These are phyloP conservation scores for Celastrina argiolus DNA, from an alignment of 2,888 invertebrate genomes.

Conservation along the genomic window DNA sequence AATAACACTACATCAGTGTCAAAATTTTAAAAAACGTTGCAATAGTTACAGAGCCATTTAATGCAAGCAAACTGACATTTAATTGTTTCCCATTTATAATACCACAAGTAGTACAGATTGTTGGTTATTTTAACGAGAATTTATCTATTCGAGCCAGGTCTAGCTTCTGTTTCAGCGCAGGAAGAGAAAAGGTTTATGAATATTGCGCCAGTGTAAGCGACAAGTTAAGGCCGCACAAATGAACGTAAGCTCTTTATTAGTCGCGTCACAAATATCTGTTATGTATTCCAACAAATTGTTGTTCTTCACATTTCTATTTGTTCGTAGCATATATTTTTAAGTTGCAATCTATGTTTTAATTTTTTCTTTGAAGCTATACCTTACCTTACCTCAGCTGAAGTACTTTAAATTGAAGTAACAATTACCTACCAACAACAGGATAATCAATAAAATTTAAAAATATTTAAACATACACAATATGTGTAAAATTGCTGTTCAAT, in stretches of 20 bases:
- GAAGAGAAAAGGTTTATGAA: conserved; percentile 19
- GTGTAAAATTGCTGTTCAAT: not conserved
- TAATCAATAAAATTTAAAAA: not conserved
- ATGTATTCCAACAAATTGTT: not conserved
- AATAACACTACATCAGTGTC: not conserved
- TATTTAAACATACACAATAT: not conserved
- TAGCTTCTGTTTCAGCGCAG: conserved; percentile 1
- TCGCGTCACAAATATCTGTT: conserved; percentile 10
- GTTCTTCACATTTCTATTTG: not conserved
- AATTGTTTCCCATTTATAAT: too few species aligned
- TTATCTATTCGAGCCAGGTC: not conserved
- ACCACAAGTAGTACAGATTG: too few species aligned
- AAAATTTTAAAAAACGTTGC: not conserved
- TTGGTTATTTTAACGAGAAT: not conserved
- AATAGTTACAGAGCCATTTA: too few species aligned
- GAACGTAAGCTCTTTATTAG: conserved; percentile 14
- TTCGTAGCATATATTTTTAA: not conserved
- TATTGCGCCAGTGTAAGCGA: conserved; percentile 17
- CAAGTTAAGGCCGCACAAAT: conserved; percentile 17
- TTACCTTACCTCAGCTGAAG: too few species aligned
- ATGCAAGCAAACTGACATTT: too few species aligned
- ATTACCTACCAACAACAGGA: not conserved
- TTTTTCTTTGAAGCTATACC: too few species aligned
- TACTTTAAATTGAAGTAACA: too few species aligned
- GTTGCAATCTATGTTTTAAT: not conserved